phyloP scores from a whole-genome alignment of 2,888 invertebrate species.

The Allacma fusca region DNA sequence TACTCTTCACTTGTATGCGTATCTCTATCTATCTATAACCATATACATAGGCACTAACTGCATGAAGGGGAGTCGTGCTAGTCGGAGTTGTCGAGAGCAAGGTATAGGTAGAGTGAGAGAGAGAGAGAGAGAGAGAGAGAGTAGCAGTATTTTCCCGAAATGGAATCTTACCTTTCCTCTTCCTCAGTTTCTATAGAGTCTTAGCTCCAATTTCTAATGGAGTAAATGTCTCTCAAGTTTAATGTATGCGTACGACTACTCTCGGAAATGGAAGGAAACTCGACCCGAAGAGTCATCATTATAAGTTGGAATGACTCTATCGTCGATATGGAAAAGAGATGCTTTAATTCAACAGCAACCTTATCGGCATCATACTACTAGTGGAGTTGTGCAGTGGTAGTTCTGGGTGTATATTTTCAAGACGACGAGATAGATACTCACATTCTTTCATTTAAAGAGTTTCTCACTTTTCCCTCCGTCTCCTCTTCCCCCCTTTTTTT shows the following conservation, averaged over 20 bases:
- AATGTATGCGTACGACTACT: slow-evolving; percentile 11
- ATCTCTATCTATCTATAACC: background rate
- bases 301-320: slow-evolving; percentile 45
- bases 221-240: slow-evolving; percentile 33
- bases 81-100: background rate
- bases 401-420: background rate
- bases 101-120: background rate
- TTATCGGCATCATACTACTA: background rate
- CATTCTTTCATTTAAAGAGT: background rate
- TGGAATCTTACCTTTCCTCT: too few species aligned
- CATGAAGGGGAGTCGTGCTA: too few species aligned
- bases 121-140: slow-evolving; percentile 14
- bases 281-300: slow-evolving; percentile 46
- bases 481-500: background rate
- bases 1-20: background rate
- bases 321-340: slow-evolving; percentile 9
- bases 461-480: background rate
- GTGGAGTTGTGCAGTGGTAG: background rate
- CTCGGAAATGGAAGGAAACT: slow-evolving; percentile 43
- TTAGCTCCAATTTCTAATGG: slow-evolving; percentile 30
- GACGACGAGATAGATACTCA: background rate
- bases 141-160: background rate
- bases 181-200: background rate
- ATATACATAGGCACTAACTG: background rate
- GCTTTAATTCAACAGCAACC: background rate